These are phyloP conservation scores for Dicerorhinus sumatrensis DNA, from an alignment of 2,113 vertebrate species.

Conservation along the genomic window DNA sequence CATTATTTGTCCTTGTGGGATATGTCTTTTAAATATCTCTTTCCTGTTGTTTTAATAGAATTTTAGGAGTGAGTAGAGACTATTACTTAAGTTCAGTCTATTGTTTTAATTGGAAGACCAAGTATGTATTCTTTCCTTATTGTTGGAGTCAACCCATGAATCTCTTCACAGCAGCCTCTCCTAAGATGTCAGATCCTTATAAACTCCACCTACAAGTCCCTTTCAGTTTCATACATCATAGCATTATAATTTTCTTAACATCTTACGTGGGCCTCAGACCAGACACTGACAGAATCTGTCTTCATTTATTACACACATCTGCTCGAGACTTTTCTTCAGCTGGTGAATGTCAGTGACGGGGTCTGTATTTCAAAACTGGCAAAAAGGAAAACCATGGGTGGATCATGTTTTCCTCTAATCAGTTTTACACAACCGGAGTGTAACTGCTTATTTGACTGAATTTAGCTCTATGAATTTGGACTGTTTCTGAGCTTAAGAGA, in stretches of 20 bases:
- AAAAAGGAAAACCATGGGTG: constrained; percentile 16
- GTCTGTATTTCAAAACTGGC: constrained; percentile 18
- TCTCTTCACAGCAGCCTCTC: not conserved
- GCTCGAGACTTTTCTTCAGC: constrained; percentile 35
- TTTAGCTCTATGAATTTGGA: not conserved
- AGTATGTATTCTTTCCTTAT: not conserved
- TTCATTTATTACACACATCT: constrained; percentile 27
- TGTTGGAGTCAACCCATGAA: not conserved
- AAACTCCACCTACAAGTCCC: not conserved
- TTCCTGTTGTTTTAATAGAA: constrained; percentile 32
- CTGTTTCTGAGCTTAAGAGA: not conserved
- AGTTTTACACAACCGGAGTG: not conserved
- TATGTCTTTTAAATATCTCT: not conserved
- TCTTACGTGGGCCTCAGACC: not conserved
- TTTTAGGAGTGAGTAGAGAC: constrained; percentile 23
- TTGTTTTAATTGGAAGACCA: not conserved
- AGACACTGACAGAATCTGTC: not conserved
- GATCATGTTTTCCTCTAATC: constrained; percentile 7
- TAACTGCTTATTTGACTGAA: constrained; percentile 35
- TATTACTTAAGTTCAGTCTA: not conserved
- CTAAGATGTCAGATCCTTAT: not conserved
- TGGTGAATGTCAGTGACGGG: not conserved
- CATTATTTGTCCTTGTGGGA: not conserved
- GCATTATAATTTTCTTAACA: constrained; percentile 45
- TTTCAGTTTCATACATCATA: not conserved